A percentile compares a stretch with the other conserved stretches of the same genome.
Conservation (phyloP, 1,140 invertebrate species). For the Pinna nobilis region DNA sequence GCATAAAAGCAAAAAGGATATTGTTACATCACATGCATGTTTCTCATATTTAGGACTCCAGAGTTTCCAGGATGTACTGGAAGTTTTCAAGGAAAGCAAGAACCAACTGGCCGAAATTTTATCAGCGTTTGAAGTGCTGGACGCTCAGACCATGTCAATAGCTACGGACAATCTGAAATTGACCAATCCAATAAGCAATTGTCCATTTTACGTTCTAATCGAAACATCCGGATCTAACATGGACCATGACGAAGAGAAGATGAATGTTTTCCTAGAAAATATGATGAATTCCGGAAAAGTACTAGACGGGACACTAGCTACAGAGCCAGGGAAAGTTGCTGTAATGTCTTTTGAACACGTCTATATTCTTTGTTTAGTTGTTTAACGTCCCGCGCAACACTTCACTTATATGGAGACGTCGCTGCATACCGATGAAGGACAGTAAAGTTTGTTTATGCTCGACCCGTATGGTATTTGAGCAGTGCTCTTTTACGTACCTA, state of each 20-base stretch:
- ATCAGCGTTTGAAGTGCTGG: constrained; percentile 96
- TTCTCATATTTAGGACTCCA: constrained; percentile 79
- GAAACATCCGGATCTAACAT: constrained; percentile 92
- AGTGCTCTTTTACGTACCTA: too few species aligned
- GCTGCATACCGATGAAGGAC: too few species aligned
- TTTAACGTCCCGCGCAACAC: too few species aligned
- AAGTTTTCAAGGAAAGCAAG: constrained; percentile 84
- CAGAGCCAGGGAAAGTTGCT: constrained; percentile 86
- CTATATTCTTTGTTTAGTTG: too few species aligned
- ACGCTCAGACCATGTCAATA: constrained; percentile 81
- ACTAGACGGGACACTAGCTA: constrained; percentile 88
- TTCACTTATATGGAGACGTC: too few species aligned
- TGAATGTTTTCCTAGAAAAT: constrained; percentile 85
- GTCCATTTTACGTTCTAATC: constrained; percentile 92
- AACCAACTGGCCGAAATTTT: constrained; percentile 89
- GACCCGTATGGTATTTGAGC: too few species aligned
- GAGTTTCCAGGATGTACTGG: constrained; percentile 85
- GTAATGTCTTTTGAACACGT: too few species aligned
- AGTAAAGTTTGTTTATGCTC: too few species aligned
- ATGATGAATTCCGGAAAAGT: constrained; percentile 84
- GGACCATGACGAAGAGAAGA: constrained; percentile 90
- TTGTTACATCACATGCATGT: too few species aligned
- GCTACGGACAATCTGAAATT: constrained; percentile 80
- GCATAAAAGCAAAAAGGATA: too few species aligned
- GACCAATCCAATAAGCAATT: constrained; percentile 75